Base-by-base conservation (phyloP, 2,113 vertebrate genomes). In the Rhinichthys klamathensis region DNA sequence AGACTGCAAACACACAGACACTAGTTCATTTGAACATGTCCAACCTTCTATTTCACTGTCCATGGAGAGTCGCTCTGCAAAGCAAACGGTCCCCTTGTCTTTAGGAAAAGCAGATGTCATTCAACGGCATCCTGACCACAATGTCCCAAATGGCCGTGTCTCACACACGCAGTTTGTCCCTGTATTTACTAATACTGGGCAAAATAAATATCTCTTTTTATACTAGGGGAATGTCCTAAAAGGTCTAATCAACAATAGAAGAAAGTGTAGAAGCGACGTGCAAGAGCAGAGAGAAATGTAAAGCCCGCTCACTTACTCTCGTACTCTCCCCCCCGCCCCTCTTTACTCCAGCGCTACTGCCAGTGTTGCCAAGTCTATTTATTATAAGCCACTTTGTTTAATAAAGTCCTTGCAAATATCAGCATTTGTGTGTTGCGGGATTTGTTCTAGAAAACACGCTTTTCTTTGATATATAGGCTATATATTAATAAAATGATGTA, bases 11-110 rank as follows among this genome's bases (percentile, higher is more conserved):
- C 80, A 89, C 46, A 70, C 67, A 88, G 35, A 87, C 86, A 83
- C 46, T 82, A 91, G 88, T 87, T 90, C 69, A 91, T 90, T 86
- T 90, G 79, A 92, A 91, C 92, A 89, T 87, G 90, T 94, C 95
- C 94, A 93, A 96, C 95, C 95, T 96, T 95, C 95, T 93, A 95
- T 90, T 92, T 94, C 93, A 95, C 93, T 95, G 92, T 95, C 95
- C 95, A 95, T 95, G 87, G 91, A 91, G 90, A 92, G 89, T 93
- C 91, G 91, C 90, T 79, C 89, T 89, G 89, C 90, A 90, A 91
- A 89, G 87, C 65, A 87, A 82, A 89, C 87, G 92, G 90, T 90
- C 80, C 91, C 89, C 93, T 91, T 90, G 92, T 93, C 93, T 92
- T 94, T 92, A 93, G 89, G 90, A 91, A 91, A 92, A 86, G 92